Evolutionary conservation across 2,888 invertebrate genomes (phyloP).

Genomic region (Siphonodentalium dalli): DNA sequence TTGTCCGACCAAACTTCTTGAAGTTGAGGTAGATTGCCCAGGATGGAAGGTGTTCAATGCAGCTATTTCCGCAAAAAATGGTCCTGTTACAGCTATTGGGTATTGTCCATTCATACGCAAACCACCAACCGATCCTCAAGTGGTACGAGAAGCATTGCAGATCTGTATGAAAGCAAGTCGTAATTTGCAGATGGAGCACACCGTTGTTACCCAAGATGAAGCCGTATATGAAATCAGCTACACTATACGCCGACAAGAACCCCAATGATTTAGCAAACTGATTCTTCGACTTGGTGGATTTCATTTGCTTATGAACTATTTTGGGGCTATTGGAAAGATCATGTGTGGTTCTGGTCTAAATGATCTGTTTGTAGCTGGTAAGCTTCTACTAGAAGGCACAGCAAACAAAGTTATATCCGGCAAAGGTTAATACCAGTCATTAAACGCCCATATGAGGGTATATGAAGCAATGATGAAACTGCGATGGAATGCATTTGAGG

Average conservation of each 20-base stretch:
- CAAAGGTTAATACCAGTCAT: constrained; percentile 1
- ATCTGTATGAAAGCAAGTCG: constrained; percentile 3
- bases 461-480: background rate
- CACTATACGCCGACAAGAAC: background rate
- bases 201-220: constrained; percentile 2
- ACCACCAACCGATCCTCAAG: constrained; percentile 4
- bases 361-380: background rate
- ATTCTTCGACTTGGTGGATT: constrained; percentile 2
- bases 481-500: background rate
- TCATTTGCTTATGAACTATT: constrained; percentile 4
- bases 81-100: background rate
- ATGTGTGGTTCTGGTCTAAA: background rate
- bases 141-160: background rate
- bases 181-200: background rate
- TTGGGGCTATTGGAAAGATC: constrained; percentile 1
- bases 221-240: constrained; percentile 3
- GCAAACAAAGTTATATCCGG: constrained; percentile 3
- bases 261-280: background rate
- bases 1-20: constrained; percentile 3
- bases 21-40: constrained; percentile 3
- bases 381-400: background rate
- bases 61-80: background rate
- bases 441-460: constrained; percentile 3
- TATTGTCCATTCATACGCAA: constrained; percentile 1
- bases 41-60: constrained; percentile 2